These are phyloP conservation scores for Stomatorhinus walkeri DNA, from an alignment of 2,797 vertebrate species.

Conservation along the genomic window DNA sequence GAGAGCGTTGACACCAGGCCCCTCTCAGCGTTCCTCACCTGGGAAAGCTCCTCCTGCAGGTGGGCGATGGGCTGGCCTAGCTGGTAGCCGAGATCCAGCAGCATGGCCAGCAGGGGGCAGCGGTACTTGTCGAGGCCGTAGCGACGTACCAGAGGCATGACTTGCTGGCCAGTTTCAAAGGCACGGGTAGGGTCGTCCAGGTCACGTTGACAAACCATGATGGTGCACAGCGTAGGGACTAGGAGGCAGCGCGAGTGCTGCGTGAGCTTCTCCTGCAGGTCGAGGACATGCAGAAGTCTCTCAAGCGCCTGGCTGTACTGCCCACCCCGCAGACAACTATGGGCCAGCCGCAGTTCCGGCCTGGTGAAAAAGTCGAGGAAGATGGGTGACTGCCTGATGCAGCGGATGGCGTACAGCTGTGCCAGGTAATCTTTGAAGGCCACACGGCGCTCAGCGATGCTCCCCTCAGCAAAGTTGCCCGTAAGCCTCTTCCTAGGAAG, in stretches of 20 bases:
- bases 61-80: conserved; percentile 72
- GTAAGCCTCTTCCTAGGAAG: conserved; percentile 75
- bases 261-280: conserved; percentile 72
- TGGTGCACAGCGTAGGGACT: conserved; percentile 71
- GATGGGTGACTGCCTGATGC: conserved; percentile 58
- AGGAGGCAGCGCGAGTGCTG: conserved; percentile 53
- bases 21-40: conserved; percentile 56
- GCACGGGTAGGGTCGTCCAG: conserved; percentile 62
- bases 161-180: conserved; percentile 64
- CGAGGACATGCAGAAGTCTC: conserved; percentile 55
- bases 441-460: conserved; percentile 67
- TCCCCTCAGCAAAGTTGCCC: conserved; percentile 69
- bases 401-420: conserved; percentile 60
- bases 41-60: conserved; percentile 69
- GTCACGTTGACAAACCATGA: conserved; percentile 77
- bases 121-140: conserved; percentile 61
- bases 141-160: conserved; percentile 55
- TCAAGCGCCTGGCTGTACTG: conserved; percentile 66
- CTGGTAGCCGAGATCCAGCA: conserved; percentile 73
- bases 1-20: conserved; percentile 46
- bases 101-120: conserved; percentile 65
- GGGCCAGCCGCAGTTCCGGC: conserved; percentile 65
- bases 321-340: conserved; percentile 72
- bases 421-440: conserved; percentile 77
- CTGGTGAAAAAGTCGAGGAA: conserved; percentile 73